Base-by-base conservation (phyloP, 2,888 invertebrate species). In the Schizotus pectinicornis region DNA sequence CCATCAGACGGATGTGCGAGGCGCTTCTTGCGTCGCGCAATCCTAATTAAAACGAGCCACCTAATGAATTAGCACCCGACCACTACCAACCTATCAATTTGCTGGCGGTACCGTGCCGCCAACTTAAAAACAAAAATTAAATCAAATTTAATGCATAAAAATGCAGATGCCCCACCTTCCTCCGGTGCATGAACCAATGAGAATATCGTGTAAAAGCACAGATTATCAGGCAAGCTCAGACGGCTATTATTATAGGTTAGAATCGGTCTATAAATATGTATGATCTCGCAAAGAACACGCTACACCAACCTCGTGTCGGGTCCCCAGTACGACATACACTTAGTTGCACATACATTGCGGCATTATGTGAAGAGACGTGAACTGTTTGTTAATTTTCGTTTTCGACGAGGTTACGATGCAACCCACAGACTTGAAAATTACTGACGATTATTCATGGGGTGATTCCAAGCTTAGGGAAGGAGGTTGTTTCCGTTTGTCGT, bases 181-280 rank as follows among this genome's bases (percentile, higher is more conserved):
- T 51, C 61, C 60, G 51, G 47, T 56, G 54, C 53, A 57, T 45
- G 64, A 61, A 59, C 79, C 79, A 78, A 79, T 78, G 69, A 69
- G 73, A 73, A 71, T 64, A 57, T 63, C 63, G 69, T 65, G 73
- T 68, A 70, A 74, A 74, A 69, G 71, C 71, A 71, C 70, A 74
- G 76, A 77, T 77, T 78, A 77, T 77, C 77, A 74, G 71, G 71
- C 73, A 67, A 73, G 69, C 72, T 73, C 74, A 76, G 78, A 75
- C 76, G 74, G 74, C 75, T 71, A 69, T 79, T 79, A 79, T 79
- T 79, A 79, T 77, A 78, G 79, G 79, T 78, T 79, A 75, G 77
- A 73, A 75, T 76, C 73, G 74, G 75, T 75, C 74, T 78, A 79
- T 79, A 78, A 79, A 79, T 79, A 79, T 79, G 79, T 79, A 79